These are phyloP conservation scores for Onthophagus taurus DNA, from an alignment of 1,140 invertebrate species.

Conservation along the genomic window DNA sequence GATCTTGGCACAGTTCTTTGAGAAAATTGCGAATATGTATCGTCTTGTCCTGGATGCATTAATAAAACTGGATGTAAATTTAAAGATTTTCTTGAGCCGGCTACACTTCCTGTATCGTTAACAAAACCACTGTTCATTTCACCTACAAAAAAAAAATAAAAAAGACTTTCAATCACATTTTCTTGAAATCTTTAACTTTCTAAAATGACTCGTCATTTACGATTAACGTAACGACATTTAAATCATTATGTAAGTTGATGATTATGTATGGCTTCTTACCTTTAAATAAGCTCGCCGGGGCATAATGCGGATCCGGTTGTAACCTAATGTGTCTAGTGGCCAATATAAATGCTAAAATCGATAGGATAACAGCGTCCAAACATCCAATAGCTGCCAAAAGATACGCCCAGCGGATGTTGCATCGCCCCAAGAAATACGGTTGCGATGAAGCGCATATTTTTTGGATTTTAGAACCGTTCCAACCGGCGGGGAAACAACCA, in stretches of 20 bases:
- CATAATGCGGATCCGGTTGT: constrained; percentile 69
- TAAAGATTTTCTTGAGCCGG: constrained; percentile 73
- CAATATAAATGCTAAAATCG: constrained; percentile 87
- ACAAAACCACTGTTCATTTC: constrained; percentile 81
- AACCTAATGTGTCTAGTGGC: constrained; percentile 79
- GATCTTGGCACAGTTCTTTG: constrained; percentile 46
- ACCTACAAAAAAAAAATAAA: constrained; percentile 45
- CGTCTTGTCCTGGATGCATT: constrained; percentile 56
- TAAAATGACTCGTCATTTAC: too few relatives aligned
- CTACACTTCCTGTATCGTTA: constrained; percentile 66
- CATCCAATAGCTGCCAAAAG: constrained; percentile 86
- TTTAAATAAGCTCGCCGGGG: constrained; percentile 48
- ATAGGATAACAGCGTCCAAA: constrained; percentile 80
- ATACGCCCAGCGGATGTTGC: constrained; percentile 91
- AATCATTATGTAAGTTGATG: too few relatives aligned
- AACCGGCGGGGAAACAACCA: constrained; percentile 85
- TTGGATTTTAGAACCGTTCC: constrained; percentile 73
- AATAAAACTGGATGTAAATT: constrained; percentile 77
- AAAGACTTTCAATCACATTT: not conserved
- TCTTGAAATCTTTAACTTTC: too few relatives aligned
- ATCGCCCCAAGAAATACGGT: constrained; percentile 67
- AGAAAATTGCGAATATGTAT: constrained; percentile 67
- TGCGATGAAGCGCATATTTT: constrained; percentile 79
- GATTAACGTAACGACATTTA: too few relatives aligned
- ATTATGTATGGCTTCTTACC: constrained; percentile 37